phyloP scores from a whole-genome alignment of 2,113 vertebrate genomes.

The Formicarius rufipectus region DNA sequence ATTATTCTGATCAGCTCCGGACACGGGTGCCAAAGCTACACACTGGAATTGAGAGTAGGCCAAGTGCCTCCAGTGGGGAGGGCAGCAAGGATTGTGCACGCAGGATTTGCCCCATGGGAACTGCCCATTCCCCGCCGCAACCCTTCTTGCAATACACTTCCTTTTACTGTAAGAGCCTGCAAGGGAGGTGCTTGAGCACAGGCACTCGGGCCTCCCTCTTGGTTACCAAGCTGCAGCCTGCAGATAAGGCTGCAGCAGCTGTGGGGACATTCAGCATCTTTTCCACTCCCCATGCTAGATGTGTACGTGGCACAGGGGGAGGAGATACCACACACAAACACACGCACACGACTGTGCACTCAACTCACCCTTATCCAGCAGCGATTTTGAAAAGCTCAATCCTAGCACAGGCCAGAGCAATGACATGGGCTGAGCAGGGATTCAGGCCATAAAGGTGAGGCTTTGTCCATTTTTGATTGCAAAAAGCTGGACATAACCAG shows the following conservation, averaged over 20 bases:
- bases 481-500: background rate
- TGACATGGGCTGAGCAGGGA: background rate
- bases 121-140: background rate
- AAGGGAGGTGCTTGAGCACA: constrained; percentile 15
- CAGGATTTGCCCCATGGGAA: background rate
- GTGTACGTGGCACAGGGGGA: background rate
- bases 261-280: background rate
- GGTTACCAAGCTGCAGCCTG: constrained; percentile 36
- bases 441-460: background rate
- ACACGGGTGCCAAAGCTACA: background rate
- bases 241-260: constrained; percentile 54
- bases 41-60: accelerated
- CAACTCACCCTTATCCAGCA: background rate
- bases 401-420: background rate
- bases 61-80: background rate
- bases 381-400: background rate
- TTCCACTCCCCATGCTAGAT: background rate
- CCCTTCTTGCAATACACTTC: constrained; percentile 8
- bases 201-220: background rate
- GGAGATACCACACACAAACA: background rate
- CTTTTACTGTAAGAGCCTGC: constrained; percentile 24
- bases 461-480: background rate
- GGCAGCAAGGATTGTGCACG: background rate
- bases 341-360: background rate
- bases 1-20: accelerated